phyloP scores from a whole-genome alignment of 2,797 vertebrate species.

The Megaceryle alcyon region DNA sequence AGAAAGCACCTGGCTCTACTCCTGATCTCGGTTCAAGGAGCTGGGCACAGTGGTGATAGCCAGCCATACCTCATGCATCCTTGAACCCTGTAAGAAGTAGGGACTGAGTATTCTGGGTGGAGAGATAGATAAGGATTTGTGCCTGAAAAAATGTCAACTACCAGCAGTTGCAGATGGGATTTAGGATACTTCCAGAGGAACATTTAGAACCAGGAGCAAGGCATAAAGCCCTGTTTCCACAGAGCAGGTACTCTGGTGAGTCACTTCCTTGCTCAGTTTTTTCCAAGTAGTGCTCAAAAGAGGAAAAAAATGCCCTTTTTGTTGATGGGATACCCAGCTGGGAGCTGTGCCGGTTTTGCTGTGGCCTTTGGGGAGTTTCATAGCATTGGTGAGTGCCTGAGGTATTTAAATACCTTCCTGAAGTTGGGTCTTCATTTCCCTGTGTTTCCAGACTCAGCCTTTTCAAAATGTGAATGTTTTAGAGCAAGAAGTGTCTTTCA shows the following conservation, averaged over 20 bases:
- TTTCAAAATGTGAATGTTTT: neutral
- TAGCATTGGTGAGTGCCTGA: neutral
- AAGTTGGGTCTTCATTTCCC: neutral
- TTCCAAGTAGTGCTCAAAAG: slow-evolving; percentile 15
- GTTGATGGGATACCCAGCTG: neutral
- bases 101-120: neutral
- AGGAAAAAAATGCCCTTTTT: slow-evolving; percentile 20
- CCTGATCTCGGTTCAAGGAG: neutral
- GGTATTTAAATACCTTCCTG: slow-evolving; percentile 14
- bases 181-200: neutral
- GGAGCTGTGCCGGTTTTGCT: slow-evolving; percentile 45
- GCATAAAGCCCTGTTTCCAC: neutral
- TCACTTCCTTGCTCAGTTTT: slow-evolving; percentile 22
- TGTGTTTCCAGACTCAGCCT: neutral
- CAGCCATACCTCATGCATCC: neutral
- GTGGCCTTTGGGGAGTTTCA: neutral
- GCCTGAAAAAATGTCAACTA: neutral
- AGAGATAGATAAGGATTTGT: neutral
- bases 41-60: rapidly evolving
- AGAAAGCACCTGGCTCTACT: neutral
- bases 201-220: neutral
- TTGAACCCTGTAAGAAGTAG: neutral
- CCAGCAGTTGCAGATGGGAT: neutral
- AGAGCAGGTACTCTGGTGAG: slow-evolving; percentile 8
- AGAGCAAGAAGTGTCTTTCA: slow-evolving; percentile 19